phyloP scores from a whole-genome alignment of 2,888 invertebrate species.

The Drosophila cognata region DNA sequence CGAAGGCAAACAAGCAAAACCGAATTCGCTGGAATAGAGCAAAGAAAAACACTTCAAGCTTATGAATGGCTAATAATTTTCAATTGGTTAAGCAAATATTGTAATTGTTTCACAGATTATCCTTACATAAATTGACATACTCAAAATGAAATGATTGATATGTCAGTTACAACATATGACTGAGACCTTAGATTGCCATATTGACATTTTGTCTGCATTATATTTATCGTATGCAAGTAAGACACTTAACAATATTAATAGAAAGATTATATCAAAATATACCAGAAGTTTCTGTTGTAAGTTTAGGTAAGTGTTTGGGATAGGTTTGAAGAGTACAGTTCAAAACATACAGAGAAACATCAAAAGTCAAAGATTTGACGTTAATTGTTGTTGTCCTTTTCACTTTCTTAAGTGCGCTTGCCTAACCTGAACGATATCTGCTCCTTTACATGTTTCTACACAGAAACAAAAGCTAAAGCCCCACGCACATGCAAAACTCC shows the following conservation, averaged over 20 bases:
- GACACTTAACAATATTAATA: neutral
- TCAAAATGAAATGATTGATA: neutral
- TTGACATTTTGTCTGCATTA: neutral
- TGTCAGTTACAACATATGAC: neutral
- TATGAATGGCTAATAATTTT: neutral
- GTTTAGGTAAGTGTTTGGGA: neutral
- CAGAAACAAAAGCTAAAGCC: neutral
- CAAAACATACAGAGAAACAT: neutral
- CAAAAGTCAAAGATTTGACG: neutral
- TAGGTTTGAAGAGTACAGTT: neutral
- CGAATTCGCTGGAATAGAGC: neutral
- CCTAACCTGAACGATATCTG: neutral
- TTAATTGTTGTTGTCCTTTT: neutral
- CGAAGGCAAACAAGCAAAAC: slow-evolving; percentile 10
- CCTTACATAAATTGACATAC: neutral
- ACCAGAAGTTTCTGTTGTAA: neutral
- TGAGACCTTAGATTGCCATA: neutral
- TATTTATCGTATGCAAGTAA: neutral
- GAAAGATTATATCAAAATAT: neutral
- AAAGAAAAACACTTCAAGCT: slow-evolving; percentile 4
- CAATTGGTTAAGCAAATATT: slow-evolving; percentile 13
- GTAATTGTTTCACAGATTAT: neutral
- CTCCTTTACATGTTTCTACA: neutral
- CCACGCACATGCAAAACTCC: slow-evolving; percentile 22
- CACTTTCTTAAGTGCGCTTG: neutral